phyloP scores from a whole-genome alignment of 1,140 invertebrate genomes.

The Diplogasteroides magnus region DNA sequence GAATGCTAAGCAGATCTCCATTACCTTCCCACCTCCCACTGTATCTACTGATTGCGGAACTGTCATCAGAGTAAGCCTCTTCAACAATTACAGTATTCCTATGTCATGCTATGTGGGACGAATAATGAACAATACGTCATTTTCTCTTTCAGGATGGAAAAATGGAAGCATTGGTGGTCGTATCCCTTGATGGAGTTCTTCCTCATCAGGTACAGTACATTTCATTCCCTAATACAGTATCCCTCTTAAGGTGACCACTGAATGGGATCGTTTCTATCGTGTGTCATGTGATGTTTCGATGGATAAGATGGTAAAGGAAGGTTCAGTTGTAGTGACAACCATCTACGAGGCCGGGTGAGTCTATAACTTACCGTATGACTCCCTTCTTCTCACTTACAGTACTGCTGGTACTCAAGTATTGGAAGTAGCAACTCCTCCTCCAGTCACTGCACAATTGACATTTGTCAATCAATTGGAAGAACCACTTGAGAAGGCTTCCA shows the following conservation, averaged over 20 bases:
- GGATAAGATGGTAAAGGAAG: slow-evolving; percentile 52
- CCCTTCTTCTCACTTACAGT: slow-evolving; percentile 27
- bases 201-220: slow-evolving; percentile 39
- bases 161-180: slow-evolving; percentile 53
- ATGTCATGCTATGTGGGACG: slow-evolving; percentile 18
- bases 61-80: slow-evolving; percentile 31
- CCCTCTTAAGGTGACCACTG: slow-evolving; percentile 42
- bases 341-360: slow-evolving; percentile 49
- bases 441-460: slow-evolving; percentile 45
- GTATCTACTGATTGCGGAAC: slow-evolving; percentile 52
- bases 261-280: slow-evolving; percentile 56
- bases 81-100: not conserved
- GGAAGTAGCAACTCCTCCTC: slow-evolving; percentile 52
- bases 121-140: slow-evolving; percentile 18
- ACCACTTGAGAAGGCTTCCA: slow-evolving; percentile 50
- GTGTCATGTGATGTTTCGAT: slow-evolving; percentile 53
- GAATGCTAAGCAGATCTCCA: slow-evolving; percentile 54
- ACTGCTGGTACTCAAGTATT: slow-evolving; percentile 48
- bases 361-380: not conserved
- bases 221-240: not conserved
- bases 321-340: slow-evolving; percentile 54
- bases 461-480: slow-evolving; percentile 49
- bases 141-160: slow-evolving; percentile 40
- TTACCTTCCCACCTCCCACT: slow-evolving; percentile 54
- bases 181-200: slow-evolving; percentile 52